A percentile compares a stretch with the other conserved stretches of the same genome.
These are phyloP conservation scores for Aphyosemion australe DNA, from an alignment of 2,113 vertebrate species.

Conservation along the genomic window DNA sequence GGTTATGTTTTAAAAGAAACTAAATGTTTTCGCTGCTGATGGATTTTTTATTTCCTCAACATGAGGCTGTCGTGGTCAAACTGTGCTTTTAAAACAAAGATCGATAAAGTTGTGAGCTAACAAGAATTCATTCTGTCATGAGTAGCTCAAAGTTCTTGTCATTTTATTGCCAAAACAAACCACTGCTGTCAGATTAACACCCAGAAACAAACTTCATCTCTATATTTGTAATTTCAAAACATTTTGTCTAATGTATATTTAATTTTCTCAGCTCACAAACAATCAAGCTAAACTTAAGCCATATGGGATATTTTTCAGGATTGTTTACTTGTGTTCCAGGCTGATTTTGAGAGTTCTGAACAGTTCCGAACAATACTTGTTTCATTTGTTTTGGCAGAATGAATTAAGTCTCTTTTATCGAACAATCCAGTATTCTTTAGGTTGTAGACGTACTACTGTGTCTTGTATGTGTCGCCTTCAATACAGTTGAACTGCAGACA, in stretches of 20 bases:
- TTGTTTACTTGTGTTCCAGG: not conserved
- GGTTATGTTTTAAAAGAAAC: conserved; percentile 39
- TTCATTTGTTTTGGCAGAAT: not conserved
- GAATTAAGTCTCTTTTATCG: not conserved
- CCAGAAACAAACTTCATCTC: not conserved
- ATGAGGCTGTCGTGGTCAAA: conserved; percentile 15
- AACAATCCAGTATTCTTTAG: too few species aligned
- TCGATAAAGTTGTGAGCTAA: not conserved
- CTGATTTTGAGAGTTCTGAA: not conserved
- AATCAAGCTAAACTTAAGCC: not conserved
- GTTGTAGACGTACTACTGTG: too few species aligned
- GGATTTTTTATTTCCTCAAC: conserved; percentile 18
- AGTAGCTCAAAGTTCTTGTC: not conserved
- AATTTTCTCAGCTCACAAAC: not conserved
- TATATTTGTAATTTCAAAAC: not conserved
- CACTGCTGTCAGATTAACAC: not conserved
- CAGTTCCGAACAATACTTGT: not conserved
- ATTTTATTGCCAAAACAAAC: not conserved
- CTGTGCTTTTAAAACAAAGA: conserved; percentile 18
- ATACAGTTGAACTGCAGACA: too few species aligned
- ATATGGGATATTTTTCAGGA: not conserved
- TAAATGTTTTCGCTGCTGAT: conserved; percentile 30
- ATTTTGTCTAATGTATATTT: not conserved
- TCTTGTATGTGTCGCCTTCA: too few species aligned
- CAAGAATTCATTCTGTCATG: not conserved